Evolutionary conservation across 2,113 vertebrate species (phyloP).

Genomic region (Alces alces): DNA sequence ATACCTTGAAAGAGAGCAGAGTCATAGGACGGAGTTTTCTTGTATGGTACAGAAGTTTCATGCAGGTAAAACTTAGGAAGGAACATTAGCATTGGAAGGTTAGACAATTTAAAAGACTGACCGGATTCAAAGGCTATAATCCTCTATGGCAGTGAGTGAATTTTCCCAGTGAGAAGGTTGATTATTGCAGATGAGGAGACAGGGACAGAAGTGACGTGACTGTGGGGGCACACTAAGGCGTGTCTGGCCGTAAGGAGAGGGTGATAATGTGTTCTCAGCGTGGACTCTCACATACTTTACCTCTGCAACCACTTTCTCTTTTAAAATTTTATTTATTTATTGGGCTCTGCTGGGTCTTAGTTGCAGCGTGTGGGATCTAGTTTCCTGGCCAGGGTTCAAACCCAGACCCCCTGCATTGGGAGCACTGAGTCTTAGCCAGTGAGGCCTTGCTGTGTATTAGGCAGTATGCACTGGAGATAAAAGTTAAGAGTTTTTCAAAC

Average conservation of each 20-base stretch:
- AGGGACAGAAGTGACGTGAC: neutral
- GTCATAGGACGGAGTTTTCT: neutral
- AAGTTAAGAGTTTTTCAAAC: neutral
- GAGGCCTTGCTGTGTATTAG: neutral
- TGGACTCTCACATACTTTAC: neutral
- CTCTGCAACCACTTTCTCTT: neutral
- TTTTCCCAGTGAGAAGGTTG: neutral
- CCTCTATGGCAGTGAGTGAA: neutral
- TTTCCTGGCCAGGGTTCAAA: neutral
- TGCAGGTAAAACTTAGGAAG: neutral
- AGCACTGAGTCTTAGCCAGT: neutral
- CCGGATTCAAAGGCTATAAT: neutral
- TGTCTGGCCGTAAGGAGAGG: neutral
- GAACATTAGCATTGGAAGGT: neutral
- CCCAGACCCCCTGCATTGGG: neutral
- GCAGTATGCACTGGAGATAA: neutral
- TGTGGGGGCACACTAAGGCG: neutral
- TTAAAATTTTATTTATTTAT: neutral
- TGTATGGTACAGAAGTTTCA: neutral
- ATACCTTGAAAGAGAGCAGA: neutral
- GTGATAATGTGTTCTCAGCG: neutral
- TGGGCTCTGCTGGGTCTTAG: neutral
- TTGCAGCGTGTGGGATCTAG: neutral
- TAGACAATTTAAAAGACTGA: neutral
- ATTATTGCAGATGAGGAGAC: neutral